Conservation (phyloP, 2,888 invertebrate genomes). For the Mythimna impura region DNA sequence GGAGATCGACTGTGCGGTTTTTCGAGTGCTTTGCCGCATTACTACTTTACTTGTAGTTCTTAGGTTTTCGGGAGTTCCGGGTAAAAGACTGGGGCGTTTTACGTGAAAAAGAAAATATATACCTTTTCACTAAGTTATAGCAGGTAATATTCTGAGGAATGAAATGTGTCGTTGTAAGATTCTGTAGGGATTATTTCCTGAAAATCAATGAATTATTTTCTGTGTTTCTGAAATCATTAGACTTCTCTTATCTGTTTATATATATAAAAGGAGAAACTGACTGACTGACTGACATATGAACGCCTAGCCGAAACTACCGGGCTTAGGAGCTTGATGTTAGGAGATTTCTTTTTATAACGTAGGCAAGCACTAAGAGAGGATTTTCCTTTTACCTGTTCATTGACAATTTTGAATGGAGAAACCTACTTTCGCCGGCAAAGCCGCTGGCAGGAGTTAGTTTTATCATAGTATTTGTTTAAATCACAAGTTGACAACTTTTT, state of each 20-base stretch:
- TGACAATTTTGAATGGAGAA: no score
- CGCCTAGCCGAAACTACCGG: no score
- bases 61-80: constrained; percentile 50
- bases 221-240: no score
- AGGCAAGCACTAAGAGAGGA: no score
- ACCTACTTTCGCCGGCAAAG: no score
- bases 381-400: no score
- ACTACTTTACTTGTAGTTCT: constrained; percentile 62
- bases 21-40: constrained; percentile 70
- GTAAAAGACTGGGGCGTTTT: constrained; percentile 23
- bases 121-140: background rate
- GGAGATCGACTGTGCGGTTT: constrained; percentile 80
- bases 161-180: background rate
- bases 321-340: no score
- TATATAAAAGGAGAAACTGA: no score
- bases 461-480: background rate
- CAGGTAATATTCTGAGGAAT: background rate
- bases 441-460: no score
- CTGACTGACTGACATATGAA: no score
- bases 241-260: no score
- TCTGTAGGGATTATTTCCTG: background rate
- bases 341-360: no score
- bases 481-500: background rate
- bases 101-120: background rate
- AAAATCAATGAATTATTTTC: background rate